Evolutionary conservation across 2,888 invertebrate genomes (phyloP).

Genomic region (Athalia circularis): DNA sequence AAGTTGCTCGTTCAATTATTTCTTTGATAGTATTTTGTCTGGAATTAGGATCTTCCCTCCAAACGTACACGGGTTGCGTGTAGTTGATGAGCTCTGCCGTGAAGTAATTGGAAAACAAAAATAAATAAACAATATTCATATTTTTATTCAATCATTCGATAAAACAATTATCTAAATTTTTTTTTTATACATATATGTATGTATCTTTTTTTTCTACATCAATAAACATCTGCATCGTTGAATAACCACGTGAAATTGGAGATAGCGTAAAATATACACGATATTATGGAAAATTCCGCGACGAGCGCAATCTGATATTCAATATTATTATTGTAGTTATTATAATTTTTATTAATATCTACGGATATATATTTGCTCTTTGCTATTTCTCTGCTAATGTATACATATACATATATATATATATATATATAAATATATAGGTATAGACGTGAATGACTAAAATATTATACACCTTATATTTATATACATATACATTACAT

Average conservation of each 20-base stretch:
- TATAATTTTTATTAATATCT: neutral
- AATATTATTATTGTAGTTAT: slow-evolving; percentile 4
- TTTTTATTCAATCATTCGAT: too few species aligned
- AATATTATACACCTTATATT: neutral
- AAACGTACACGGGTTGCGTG: slow-evolving; percentile 96
- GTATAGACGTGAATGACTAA: neutral
- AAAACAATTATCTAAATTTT: neutral
- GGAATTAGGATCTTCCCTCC: slow-evolving; percentile 94
- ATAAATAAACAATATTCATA: too few species aligned
- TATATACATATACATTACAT: neutral
- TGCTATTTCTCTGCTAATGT: neutral
- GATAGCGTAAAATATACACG: neutral
- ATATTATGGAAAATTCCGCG: neutral
- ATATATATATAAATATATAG: too few species aligned
- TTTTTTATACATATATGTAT: neutral
- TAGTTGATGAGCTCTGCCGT: slow-evolving; percentile 89
- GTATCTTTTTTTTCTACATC: neutral
- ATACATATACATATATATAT: neutral
- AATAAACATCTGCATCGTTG: neutral
- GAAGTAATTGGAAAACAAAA: too few species aligned
- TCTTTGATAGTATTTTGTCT: slow-evolving; percentile 92
- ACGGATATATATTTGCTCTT: too few species aligned
- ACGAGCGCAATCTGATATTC: slow-evolving; percentile 13
- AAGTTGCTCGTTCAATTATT: slow-evolving; percentile 89
- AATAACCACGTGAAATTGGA: too few species aligned